Evolutionary conservation across 2,797 vertebrate genomes (phyloP).

Genomic region (Enteromius radiatus): DNA sequence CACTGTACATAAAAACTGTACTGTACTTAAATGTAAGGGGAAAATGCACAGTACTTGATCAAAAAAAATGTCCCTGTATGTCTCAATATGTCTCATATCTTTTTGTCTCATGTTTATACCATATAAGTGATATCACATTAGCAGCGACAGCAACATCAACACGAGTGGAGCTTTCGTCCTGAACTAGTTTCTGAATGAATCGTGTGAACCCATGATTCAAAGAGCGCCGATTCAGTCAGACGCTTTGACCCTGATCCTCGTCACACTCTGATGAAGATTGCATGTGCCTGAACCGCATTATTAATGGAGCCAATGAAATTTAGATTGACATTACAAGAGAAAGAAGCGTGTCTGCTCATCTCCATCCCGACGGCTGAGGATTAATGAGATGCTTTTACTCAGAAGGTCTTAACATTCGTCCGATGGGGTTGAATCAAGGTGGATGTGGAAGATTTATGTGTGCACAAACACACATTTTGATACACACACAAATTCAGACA

Average conservation of each 20-base stretch:
- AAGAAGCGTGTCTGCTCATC: slow-evolving; percentile 25
- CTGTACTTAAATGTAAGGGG: too few species aligned
- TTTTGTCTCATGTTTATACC: too few species aligned
- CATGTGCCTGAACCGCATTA: slow-evolving; percentile 43
- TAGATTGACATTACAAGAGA: slow-evolving; percentile 29
- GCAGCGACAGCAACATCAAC: too few species aligned
- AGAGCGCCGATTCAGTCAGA: slow-evolving; percentile 12
- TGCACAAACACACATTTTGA: neutral
- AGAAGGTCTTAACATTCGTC: neutral
- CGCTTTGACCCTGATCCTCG: slow-evolving; percentile 8
- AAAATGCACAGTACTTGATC: too few species aligned
- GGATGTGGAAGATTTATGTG: neutral
- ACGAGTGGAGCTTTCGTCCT: too few species aligned
- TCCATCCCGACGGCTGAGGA: neutral
- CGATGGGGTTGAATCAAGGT: neutral
- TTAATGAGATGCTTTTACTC: slow-evolving; percentile 11
- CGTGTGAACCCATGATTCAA: too few species aligned
- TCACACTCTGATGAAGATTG: slow-evolving; percentile 41
- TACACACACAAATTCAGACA: neutral
- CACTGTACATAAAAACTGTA: too few species aligned
- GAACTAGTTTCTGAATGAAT: too few species aligned
- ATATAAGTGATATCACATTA: too few species aligned
- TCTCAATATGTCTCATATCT: too few species aligned
- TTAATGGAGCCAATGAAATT: slow-evolving; percentile 46
- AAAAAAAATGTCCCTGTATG: too few species aligned